Conservation (phyloP, 2,113 vertebrate species). For the Tinamus guttatus region DNA sequence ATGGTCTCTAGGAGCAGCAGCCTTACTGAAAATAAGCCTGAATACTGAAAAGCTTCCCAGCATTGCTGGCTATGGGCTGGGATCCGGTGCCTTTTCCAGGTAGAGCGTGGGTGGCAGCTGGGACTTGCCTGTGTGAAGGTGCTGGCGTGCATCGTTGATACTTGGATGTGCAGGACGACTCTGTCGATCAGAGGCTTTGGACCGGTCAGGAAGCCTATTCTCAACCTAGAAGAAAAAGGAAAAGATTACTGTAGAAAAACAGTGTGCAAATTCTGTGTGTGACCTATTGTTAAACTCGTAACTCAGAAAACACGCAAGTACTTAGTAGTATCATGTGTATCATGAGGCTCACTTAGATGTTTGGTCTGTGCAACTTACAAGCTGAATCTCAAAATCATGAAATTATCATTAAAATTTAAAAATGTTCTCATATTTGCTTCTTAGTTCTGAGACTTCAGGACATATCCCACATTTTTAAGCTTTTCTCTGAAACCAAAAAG, state of each 20-base stretch:
- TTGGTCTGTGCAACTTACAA: background rate
- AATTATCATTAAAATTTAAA: background rate
- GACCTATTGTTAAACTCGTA: background rate
- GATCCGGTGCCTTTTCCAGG: background rate
- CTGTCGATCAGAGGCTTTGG: slow-evolving; percentile 89
- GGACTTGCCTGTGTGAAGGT: slow-evolving; percentile 91
- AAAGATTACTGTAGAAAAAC: background rate
- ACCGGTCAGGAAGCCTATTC: slow-evolving; percentile 92
- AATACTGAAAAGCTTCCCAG: background rate
- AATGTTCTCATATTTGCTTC: background rate
- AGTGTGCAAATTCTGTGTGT: background rate
- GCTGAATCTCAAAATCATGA: background rate
- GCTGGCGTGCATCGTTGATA: slow-evolving; percentile 91
- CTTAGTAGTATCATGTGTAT: background rate
- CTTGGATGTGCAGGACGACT: slow-evolving; percentile 90
- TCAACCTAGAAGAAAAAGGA: slow-evolving; percentile 79
- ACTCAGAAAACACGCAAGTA: background rate
- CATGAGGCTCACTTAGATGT: background rate
- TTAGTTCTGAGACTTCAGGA: background rate
- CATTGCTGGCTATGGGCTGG: background rate
- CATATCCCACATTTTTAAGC: background rate
- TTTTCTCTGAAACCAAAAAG: background rate
- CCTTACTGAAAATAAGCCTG: background rate
- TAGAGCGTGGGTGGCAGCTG: background rate
- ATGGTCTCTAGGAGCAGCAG: background rate